These are phyloP conservation scores for Anthoscopus minutus DNA, from an alignment of 2,113 vertebrate genomes.

Conservation along the genomic window DNA sequence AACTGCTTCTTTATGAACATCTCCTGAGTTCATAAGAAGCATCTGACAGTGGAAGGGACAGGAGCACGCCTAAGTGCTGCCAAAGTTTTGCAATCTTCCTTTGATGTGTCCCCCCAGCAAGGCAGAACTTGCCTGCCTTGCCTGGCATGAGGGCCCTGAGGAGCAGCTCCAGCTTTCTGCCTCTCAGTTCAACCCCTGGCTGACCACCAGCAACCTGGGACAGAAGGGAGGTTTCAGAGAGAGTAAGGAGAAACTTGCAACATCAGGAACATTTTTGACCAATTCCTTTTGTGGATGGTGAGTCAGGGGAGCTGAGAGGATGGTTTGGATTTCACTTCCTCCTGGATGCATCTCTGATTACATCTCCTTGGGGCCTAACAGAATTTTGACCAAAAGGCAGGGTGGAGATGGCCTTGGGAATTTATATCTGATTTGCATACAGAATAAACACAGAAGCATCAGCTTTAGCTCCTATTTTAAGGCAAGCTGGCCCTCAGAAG, in stretches of 20 bases:
- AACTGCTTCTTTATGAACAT: not conserved
- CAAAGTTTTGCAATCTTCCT: not conserved
- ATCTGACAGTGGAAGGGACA: not conserved
- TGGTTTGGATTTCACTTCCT: not conserved
- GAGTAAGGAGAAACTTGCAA: not conserved
- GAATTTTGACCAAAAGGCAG: not conserved
- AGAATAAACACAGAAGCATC: not conserved
- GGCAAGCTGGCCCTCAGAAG: not conserved
- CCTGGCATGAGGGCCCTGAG: fast-evolving
- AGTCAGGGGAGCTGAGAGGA: not conserved
- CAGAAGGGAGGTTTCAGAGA: not conserved
- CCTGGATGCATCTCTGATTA: fast-evolving
- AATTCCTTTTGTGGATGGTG: not conserved
- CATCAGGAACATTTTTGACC: not conserved
- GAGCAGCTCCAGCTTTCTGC: not conserved
- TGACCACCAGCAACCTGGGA: not conserved
- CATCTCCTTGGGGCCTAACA: not conserved
- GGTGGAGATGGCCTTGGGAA: not conserved
- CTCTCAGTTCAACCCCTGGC: not conserved
- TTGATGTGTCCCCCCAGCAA: not conserved
- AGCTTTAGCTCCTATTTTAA: not conserved
- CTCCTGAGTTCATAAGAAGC: not conserved
- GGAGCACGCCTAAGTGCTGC: not conserved
- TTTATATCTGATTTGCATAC: not conserved
- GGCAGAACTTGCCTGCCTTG: not conserved